Evolutionary conservation across 2,113 vertebrate species (phyloP), one percentile per base, ranked within the genome.

Genomic region (Alligator mississippiensis): DNA sequence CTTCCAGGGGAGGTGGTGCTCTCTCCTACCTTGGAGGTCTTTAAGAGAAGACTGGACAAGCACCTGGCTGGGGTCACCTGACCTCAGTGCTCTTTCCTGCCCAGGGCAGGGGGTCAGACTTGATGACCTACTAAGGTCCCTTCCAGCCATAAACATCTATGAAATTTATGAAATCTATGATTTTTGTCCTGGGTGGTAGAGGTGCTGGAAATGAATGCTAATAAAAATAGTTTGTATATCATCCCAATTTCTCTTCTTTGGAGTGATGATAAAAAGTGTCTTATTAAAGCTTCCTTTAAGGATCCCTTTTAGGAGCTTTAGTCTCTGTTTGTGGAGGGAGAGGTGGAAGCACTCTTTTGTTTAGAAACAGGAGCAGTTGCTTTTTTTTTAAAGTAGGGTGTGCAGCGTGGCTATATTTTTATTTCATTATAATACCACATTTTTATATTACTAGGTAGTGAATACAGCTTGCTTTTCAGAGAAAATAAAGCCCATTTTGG

Each of bases 151-250:
- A 47, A 47, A 9, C 9, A 47, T 47, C 6, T 47, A 47, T 47
- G 47, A 47, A 47, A 47, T 47, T 47, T 47, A 47, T 47, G 47
- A 47, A 47, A 47, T 47, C 47, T 47, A 47, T 47, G 47, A 82
- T 76, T 68, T 84, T 72, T 24, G 15, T 76, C 72, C 66, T 3
- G 79, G 75, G 84, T 76, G 72, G 19, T 76, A 63, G 70, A n/a
- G 4, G 0, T 28, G 18, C 4, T 11, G 22, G 59, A 62, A 55
- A 8, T 0, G 81, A 87, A 13, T 2, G 62, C 57, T 25, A 58
- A 92, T 64, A n/a, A 25, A 82, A 88, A 3, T 27, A 59, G 66
- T 14, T 24, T 62, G 55, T 24, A 7, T 19, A 80, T 84, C 55
- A 24, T 76, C 66, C 47, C 5, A 0, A 0, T 38, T n/a, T 24